A percentile compares a stretch with the other conserved stretches of the same genome.
phyloP scores from a whole-genome alignment of 2,113 vertebrate species.

The Podilymbus podiceps region DNA sequence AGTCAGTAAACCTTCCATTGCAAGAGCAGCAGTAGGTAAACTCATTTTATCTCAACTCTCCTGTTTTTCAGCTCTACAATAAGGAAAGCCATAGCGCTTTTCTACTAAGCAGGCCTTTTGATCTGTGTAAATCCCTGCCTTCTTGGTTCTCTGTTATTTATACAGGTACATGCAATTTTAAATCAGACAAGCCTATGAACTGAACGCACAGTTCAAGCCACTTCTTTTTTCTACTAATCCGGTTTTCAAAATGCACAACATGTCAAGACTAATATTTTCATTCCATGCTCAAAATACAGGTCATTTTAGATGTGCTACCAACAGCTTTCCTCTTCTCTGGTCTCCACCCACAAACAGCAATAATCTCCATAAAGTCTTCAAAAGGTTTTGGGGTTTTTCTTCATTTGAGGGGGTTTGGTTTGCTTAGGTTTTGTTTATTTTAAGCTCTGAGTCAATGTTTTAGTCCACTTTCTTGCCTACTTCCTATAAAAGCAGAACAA shows the following conservation, averaged over 20 bases:
- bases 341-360: background rate
- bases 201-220: background rate
- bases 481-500: background rate
- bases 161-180: background rate
- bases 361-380: background rate
- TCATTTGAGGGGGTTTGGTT: background rate
- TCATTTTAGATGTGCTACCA: background rate
- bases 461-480: background rate
- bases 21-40: background rate
- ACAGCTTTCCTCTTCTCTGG: background rate
- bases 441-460: background rate
- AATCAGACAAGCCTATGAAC: background rate
- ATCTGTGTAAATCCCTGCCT: background rate
- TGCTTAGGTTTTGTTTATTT: background rate
- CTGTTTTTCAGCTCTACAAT: background rate
- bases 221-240: background rate
- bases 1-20: background rate
- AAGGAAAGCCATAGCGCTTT: background rate
- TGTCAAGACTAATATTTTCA: background rate
- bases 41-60: background rate
- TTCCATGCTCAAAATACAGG: background rate
- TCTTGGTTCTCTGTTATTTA: background rate
- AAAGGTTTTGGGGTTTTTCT: background rate
- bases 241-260: background rate
- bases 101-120: background rate